phyloP scores from a whole-genome alignment of 2,888 invertebrate species.

The Drepanosiphum platanoidis region DNA sequence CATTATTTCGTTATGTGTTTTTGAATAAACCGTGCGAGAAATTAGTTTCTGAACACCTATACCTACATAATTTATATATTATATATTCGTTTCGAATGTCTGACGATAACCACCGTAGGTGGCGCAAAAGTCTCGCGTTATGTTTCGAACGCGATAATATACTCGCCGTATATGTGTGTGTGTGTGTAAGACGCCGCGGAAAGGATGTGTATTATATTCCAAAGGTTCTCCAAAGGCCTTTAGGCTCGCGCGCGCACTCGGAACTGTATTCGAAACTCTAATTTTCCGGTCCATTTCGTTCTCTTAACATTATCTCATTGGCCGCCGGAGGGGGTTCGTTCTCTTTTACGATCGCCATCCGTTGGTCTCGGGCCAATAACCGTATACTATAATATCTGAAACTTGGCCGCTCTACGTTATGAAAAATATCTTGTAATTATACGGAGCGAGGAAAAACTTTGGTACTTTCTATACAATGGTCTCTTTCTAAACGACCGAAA shows the following conservation, averaged over 20 bases:
- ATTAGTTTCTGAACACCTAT: constrained; percentile 9
- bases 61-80: too few species aligned
- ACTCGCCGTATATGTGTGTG: too few species aligned
- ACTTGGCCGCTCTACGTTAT: constrained; percentile 50
- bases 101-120: background rate
- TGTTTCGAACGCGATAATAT: too few species aligned
- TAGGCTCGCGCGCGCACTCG: constrained; percentile 21
- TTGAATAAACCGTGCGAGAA: constrained; percentile 12
- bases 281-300: constrained; percentile 62
- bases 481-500: constrained; percentile 33
- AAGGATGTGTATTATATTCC: background rate
- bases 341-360: constrained; percentile 59
- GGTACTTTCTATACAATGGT: constrained; percentile 39
- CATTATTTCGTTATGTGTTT: background rate
- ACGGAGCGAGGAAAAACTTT: constrained; percentile 33
- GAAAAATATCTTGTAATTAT: constrained; percentile 58
- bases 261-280: constrained; percentile 49
- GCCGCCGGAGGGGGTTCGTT: constrained; percentile 50
- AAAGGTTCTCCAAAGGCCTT: constrained; percentile 50
- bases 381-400: constrained; percentile 34
- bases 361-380: constrained; percentile 59
- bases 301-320: constrained; percentile 56
- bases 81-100: background rate
- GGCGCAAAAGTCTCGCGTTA: background rate
- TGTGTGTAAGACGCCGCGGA: background rate